A percentile compares a stretch with the other conserved stretches of the same genome.
Evolutionary conservation across 2,113 vertebrate genomes (phyloP).

Genomic region (Mesembrinibis cayennensis): DNA sequence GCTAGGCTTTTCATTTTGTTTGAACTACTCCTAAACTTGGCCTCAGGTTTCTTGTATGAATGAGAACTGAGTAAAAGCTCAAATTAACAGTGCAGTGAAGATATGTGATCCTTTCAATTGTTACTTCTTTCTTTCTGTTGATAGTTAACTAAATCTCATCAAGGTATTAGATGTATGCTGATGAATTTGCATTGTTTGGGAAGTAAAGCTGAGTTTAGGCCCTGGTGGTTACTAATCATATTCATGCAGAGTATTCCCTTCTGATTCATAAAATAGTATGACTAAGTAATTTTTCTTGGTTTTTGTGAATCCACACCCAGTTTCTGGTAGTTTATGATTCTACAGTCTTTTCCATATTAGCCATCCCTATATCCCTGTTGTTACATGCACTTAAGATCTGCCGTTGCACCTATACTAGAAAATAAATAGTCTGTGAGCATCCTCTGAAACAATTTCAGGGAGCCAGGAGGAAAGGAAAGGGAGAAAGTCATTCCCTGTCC

Average conservation of each 20-base stretch:
- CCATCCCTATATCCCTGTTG: not conserved
- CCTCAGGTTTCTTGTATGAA: not conserved
- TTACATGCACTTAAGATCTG: not conserved
- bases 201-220: not conserved
- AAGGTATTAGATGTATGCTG: not conserved
- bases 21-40: not conserved
- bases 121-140: not conserved
- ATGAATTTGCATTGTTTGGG: not conserved
- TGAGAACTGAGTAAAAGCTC: not conserved
- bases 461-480: not conserved
- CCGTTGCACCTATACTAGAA: not conserved
- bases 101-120: not conserved
- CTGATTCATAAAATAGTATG: not conserved
- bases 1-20: not conserved
- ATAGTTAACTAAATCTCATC: not conserved
- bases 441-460: not conserved
- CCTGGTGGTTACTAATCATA: not conserved
- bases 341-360: not conserved
- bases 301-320: not conserved
- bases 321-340: not conserved
- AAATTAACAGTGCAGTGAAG: not conserved
- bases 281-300: not conserved
- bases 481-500: not conserved
- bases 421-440: not conserved
- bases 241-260: not conserved